Base-by-base conservation (phyloP, 1,140 invertebrate genomes). In the Trichomalopsis sarcophagae region DNA sequence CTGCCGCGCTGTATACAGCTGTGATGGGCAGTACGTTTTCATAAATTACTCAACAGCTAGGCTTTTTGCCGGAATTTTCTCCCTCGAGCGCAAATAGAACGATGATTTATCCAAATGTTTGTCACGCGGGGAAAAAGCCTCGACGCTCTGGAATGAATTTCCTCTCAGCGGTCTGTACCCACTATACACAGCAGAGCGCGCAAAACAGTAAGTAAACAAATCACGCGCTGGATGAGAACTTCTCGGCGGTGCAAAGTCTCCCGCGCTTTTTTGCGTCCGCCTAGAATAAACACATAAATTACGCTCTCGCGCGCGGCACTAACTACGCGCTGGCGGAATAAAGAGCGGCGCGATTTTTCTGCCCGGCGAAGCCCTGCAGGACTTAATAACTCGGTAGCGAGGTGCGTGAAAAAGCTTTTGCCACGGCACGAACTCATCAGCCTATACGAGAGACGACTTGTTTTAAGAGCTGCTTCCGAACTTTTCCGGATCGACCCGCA, bases 271-370 rank as follows among this genome's bases (percentile, higher is more conserved):
- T 36, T 36, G 33, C 21, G 11, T 27, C 21, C 44, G n/a, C 14
- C 68, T 71, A 84, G 68, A 84, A 84, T 79, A 81, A 85, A 85
- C 68, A 85, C 84, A 85, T 85, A 85, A 85, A 85, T 81, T 74
- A 82, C 47, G 50, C 14, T 68, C 21, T 50, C 47, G n/a, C 40
- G 13, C 75, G 62, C 17, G 36, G 79, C 80, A 44, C 69, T 73
- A 76, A 47, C 40, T 69, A 40, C 27, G 40, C 36, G 27, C 27
- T 17, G 23, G 27, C 27, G 14, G 9, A 62, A 75, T 30, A 44
- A 33, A 44, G 36, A 5, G 79, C 55, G 55, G 47, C 14, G 47
- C 17, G n/a, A 78, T 78, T 78, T 78, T 78, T 78, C 50, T 27
- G 27, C 9, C 0, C 55, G 50, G 21, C 62, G 40, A 77, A 47